These are phyloP conservation scores for Siniperca scherzeri DNA, from an alignment of 2,797 vertebrate species.

Conservation along the genomic window DNA sequence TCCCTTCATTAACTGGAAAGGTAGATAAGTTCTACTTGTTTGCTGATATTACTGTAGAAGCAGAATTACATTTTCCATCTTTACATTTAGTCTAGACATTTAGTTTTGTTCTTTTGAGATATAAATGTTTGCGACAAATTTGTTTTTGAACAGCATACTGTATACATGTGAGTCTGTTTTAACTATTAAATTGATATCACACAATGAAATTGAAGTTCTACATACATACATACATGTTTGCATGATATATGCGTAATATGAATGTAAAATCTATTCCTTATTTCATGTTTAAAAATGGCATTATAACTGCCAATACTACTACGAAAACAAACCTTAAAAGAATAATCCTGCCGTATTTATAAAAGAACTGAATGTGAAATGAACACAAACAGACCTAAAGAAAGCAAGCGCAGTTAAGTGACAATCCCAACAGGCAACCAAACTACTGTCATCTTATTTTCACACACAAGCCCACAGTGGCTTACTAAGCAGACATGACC, in stretches of 20 bases:
- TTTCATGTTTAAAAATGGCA: too few species aligned
- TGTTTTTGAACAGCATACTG: neutral
- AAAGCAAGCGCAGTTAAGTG: neutral
- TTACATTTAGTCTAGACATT: neutral
- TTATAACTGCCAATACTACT: too few species aligned
- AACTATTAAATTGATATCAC: too few species aligned
- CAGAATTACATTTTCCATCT: constrained; percentile 2
- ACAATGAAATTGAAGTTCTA: neutral
- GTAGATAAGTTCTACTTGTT: constrained; percentile 5
- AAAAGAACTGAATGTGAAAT: neutral
- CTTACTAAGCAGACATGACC: neutral
- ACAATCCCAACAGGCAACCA: too few species aligned
- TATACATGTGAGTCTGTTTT: neutral
- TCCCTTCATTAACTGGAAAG: constrained; percentile 6
- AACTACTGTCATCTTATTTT: neutral
- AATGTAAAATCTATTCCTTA: too few species aligned
- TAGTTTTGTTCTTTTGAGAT: neutral
- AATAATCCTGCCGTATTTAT: neutral
- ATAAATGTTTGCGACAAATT: neutral
- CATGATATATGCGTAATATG: too few species aligned
- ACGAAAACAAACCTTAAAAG: too few species aligned
- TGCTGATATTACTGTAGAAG: neutral
- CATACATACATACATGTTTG: neutral
- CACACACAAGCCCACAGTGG: neutral
- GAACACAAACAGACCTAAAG: neutral